phyloP scores from a whole-genome alignment of 2,888 invertebrate genomes.

The Euproctis similis region DNA sequence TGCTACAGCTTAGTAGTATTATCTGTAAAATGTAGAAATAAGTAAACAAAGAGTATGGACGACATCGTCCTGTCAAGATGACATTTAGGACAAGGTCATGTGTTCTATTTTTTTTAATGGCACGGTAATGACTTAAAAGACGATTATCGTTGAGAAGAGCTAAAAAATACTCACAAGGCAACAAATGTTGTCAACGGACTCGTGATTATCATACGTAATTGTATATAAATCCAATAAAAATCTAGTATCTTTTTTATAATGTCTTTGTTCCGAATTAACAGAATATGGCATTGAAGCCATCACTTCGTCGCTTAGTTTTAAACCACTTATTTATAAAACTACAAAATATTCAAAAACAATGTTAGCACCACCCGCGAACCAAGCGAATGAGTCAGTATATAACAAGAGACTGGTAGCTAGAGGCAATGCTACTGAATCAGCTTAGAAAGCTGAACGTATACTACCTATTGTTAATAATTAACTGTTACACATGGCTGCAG shows the following conservation, averaged over 20 bases:
- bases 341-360: no score
- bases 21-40: slow-evolving; percentile 24
- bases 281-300: slow-evolving; percentile 74
- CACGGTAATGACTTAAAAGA: no score
- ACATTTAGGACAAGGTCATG: slow-evolving; percentile 67
- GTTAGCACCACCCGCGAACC: slow-evolving; percentile 31
- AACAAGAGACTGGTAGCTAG: slow-evolving; percentile 47
- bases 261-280: slow-evolving; percentile 77
- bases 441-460: slow-evolving; percentile 66
- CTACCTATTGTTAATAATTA: slow-evolving; percentile 57
- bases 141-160: not conserved
- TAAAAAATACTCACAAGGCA: slow-evolving; percentile 74
- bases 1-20: slow-evolving; percentile 21
- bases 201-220: slow-evolving; percentile 88
- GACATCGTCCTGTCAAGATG: slow-evolving; percentile 42
- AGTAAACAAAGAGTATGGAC: slow-evolving; percentile 38
- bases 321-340: no score
- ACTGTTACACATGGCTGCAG: slow-evolving; percentile 65
- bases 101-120: slow-evolving; percentile 39
- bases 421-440: slow-evolving; percentile 57
- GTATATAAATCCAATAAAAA: slow-evolving; percentile 90
- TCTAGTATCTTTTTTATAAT: slow-evolving; percentile 91
- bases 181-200: slow-evolving; percentile 83
- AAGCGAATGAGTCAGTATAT: slow-evolving; percentile 34
- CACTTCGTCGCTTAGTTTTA: slow-evolving; percentile 33